These are phyloP conservation scores for Nothoprocta perdicaria DNA, from an alignment of 2,113 vertebrate species.

Conservation along the genomic window DNA sequence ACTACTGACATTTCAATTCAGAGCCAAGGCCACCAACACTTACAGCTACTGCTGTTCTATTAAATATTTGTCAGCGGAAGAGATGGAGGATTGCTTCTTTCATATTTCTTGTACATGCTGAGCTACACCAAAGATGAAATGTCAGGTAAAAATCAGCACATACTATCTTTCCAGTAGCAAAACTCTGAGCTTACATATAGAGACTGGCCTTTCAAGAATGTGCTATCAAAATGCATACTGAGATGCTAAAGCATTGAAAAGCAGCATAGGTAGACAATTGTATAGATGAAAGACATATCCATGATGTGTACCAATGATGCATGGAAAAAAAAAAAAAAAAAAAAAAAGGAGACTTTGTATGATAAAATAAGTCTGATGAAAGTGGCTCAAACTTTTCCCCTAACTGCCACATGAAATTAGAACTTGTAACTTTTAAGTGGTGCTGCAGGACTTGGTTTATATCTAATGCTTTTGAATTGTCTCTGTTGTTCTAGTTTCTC, in stretches of 20 bases:
- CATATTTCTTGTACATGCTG: conserved; percentile 12
- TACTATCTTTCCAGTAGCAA: conserved; percentile 54
- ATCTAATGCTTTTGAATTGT: conserved; percentile 29
- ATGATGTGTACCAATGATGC: neutral
- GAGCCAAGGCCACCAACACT: conserved; percentile 49
- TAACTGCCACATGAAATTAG: conserved; percentile 42
- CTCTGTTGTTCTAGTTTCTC: conserved; percentile 46
- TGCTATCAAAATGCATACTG: neutral
- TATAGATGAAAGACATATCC: conserved; percentile 10
- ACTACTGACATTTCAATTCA: conserved; percentile 70
- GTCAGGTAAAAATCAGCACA: conserved; percentile 48
- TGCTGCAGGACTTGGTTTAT: conserved; percentile 18
- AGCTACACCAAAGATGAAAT: conserved; percentile 50
- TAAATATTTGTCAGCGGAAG: conserved; percentile 71
- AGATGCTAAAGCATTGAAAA: conserved; percentile 66
- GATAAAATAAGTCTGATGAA: conserved; percentile 23
- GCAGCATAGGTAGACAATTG: conserved; percentile 41
- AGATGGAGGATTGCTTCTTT: conserved; percentile 35
- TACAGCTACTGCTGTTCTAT: conserved; percentile 53
- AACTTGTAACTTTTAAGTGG: conserved; percentile 58
- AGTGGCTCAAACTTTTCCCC: conserved; percentile 41
- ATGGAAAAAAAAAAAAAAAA: neutral
- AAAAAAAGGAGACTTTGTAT: neutral
- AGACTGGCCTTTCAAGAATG: conserved; percentile 35
- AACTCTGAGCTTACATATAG: conserved; percentile 37